Evolutionary conservation across 2,113 vertebrate genomes (phyloP), one percentile per base, ranked within the genome.

Genomic region (Caretta caretta): DNA sequence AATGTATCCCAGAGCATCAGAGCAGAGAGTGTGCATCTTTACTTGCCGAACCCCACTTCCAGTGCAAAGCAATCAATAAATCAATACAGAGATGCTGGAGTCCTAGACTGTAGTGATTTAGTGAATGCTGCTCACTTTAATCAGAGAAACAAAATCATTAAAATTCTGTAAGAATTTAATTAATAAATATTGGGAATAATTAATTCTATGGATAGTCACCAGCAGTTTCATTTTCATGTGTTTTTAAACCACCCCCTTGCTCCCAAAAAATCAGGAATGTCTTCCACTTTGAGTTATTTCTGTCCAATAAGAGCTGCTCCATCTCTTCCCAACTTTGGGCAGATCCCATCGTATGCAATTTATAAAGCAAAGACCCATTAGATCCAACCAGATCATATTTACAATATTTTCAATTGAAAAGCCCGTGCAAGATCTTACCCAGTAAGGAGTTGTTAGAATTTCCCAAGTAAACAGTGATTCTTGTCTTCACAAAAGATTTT

Each of bases 1-100:
- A 8, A 13, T n/a, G 14, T 69, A 35, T 19, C 62, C 16, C 49
- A 13, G 11, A 8, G 0, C 6, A 56, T 1, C 38, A 50, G 57
- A 65, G 72, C 25, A 84, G 13, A 38, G 20, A n/a, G 56, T 46
- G 72, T 48, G 53, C 42, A 1, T 85, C 38, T 5, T 83, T 53
- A 27, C 20, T 4, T 3, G 8, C 19, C 31, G 31, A 84, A 83
- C 22, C 42, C 81, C 78, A 8, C 17, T 29, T 29, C 31, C 50
- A 49, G 75, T 19, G 17, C 53, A 69, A 59, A 79, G 50, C 54
- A 20, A 86, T 59, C 62, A 78, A 54, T 78, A 84, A 84, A 31
- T 42, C 84, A 50, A 13, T 29, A 31, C 20, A 6, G 25, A 49
- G n/a, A 25, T 59, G 84, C 50, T 12, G 38, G 62, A n/a, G 11